phyloP scores from a whole-genome alignment of 2,797 vertebrate genomes.

The Harpagifer antarcticus region DNA sequence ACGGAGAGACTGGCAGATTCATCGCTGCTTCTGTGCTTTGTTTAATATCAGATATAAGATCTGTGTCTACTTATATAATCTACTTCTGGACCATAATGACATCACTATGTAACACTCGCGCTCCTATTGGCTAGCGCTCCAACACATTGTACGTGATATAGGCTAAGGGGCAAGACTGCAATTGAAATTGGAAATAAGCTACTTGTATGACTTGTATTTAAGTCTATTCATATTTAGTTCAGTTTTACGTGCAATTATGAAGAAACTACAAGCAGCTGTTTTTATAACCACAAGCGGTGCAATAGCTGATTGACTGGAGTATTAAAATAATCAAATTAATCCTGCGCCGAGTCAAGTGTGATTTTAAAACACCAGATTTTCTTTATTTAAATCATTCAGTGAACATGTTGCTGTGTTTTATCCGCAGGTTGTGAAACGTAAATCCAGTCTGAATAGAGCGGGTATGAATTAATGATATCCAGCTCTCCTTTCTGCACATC shows the following conservation, averaged over 20 bases:
- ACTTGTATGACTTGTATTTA: not conserved
- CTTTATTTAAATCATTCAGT: slow-evolving; percentile 24
- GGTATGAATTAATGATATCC: slow-evolving; percentile 51
- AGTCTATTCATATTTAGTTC: not conserved
- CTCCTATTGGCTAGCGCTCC: too few relatives aligned
- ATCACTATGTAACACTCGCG: too few relatives aligned
- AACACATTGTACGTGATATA: too few relatives aligned
- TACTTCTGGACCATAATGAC: too few relatives aligned
- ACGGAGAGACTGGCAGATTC: not conserved
- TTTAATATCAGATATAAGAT: slow-evolving; percentile 9
- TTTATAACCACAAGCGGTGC: not conserved
- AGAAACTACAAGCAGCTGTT: not conserved
- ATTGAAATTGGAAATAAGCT: not conserved
- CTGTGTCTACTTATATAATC: slow-evolving; percentile 13
- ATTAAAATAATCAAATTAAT: slow-evolving; percentile 38
- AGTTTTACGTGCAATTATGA: not conserved
- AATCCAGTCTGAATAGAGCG: slow-evolving; percentile 50
- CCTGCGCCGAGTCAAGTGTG: slow-evolving; percentile 11
- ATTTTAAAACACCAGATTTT: slow-evolving; percentile 42
- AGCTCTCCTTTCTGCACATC: slow-evolving; percentile 35
- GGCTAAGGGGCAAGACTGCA: not conserved
- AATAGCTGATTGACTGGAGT: slow-evolving; percentile 22
- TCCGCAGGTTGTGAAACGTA: slow-evolving; percentile 50
- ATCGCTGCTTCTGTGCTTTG: not conserved
- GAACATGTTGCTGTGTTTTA: slow-evolving; percentile 49